Conservation (phyloP, 2,797 vertebrate genomes). For the Xenopus petersii region DNA sequence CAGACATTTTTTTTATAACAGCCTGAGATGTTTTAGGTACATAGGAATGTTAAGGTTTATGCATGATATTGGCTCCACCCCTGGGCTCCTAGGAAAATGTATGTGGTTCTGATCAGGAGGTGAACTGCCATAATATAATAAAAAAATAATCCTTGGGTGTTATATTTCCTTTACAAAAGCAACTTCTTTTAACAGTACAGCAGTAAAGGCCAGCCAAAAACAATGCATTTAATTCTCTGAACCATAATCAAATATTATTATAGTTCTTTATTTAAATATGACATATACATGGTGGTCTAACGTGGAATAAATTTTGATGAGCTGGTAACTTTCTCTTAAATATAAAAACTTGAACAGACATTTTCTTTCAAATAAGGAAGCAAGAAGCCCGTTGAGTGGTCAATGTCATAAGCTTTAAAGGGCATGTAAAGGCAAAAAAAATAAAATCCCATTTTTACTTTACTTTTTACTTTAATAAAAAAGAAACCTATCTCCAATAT, state of each 20-base stretch:
- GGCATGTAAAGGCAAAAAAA: no score
- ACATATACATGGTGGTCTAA: slow-evolving; percentile 33
- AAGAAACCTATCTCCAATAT: no score
- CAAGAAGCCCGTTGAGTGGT: not conserved
- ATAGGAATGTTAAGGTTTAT: not conserved
- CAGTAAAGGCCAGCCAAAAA: not conserved
- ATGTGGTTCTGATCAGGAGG: no score
- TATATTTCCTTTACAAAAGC: not conserved
- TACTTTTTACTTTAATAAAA: no score
- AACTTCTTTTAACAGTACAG: not conserved
- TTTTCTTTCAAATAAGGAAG: slow-evolving; percentile 27
- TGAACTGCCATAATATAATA: not conserved
- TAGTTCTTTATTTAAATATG: slow-evolving; percentile 18
- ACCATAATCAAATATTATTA: slow-evolving; percentile 30
- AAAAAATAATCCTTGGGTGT: not conserved
- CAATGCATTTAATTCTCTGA: slow-evolving; percentile 9
- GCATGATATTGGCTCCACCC: not conserved
- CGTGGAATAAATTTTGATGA: slow-evolving; percentile 15
- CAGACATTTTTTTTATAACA: no score
- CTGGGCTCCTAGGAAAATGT: no score
- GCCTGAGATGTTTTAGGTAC: not conserved
- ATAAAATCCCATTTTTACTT: no score
- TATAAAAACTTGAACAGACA: slow-evolving; percentile 16
- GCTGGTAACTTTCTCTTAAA: slow-evolving; percentile 3
- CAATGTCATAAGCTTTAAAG: not conserved